A percentile compares a stretch with the other conserved stretches of the same genome.
phyloP scores from a whole-genome alignment of 2,797 vertebrate species.

The Ciconia nigra region DNA sequence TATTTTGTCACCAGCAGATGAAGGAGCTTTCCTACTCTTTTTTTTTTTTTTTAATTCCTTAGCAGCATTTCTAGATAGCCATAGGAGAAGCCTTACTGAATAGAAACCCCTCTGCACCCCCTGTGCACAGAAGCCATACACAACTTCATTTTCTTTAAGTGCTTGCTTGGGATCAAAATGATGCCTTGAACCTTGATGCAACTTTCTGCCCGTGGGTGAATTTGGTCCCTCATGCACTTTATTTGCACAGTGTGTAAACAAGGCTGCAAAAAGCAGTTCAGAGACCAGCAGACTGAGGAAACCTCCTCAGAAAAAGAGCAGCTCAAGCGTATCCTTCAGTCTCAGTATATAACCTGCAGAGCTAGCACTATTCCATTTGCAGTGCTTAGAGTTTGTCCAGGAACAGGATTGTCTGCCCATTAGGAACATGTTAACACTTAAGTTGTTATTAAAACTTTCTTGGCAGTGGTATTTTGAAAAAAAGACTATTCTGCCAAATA shows the following conservation, averaged over 20 bases:
- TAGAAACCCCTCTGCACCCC: neutral
- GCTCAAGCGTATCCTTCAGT: neutral
- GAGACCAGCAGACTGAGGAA: neutral
- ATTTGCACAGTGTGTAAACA: neutral
- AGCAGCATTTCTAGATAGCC: neutral
- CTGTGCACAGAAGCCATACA: neutral
- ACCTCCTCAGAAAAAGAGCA: neutral
- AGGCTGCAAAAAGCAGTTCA: neutral
- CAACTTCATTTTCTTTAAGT: neutral
- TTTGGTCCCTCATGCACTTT: neutral
- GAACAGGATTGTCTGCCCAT: neutral
- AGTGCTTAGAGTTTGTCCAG: neutral
- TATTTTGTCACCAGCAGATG: neutral
- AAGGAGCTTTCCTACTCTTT: neutral
- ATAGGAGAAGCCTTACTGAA: neutral
- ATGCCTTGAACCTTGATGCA: neutral
- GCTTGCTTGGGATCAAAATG: neutral
- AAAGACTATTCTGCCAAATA: neutral
- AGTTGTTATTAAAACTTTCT: neutral
- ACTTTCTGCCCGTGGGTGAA: neutral
- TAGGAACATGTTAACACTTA: neutral
- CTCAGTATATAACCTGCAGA: neutral
- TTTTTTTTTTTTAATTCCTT: neutral
- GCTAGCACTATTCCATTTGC: neutral
- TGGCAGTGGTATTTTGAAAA: neutral